Evolutionary conservation across 2,797 vertebrate genomes (phyloP).

Genomic region (Avahi laniger): DNA sequence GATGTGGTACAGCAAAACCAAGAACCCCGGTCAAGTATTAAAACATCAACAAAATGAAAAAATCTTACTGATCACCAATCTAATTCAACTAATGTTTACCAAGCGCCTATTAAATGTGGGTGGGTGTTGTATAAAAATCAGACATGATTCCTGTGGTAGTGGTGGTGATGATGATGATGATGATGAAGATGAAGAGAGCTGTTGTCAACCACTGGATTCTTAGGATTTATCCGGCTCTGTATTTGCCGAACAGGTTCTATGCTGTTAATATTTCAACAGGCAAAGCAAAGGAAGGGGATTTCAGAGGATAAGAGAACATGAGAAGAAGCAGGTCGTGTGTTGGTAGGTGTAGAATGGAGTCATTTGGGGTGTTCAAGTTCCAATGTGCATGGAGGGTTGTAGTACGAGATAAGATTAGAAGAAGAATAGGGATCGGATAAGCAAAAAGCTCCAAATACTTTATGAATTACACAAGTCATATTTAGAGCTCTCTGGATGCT

Average conservation of each 20-base stretch:
- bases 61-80: background rate
- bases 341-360: background rate
- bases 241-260: background rate
- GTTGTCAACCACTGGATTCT: background rate
- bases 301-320: background rate
- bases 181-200: background rate
- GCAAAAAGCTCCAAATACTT: background rate
- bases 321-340: background rate
- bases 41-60: background rate
- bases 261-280: background rate
- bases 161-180: rapidly evolving
- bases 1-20: background rate
- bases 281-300: background rate
- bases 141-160: background rate
- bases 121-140: background rate
- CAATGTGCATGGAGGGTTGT: background rate
- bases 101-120: background rate
- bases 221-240: background rate
- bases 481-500: background rate
- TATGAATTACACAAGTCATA: background rate
- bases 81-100: background rate
- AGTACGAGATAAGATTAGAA: background rate
- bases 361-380: background rate
- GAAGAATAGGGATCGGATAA: background rate
- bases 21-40: background rate